Conservation (phyloP, 2,113 vertebrate species). For the Chaetodon auriga region DNA sequence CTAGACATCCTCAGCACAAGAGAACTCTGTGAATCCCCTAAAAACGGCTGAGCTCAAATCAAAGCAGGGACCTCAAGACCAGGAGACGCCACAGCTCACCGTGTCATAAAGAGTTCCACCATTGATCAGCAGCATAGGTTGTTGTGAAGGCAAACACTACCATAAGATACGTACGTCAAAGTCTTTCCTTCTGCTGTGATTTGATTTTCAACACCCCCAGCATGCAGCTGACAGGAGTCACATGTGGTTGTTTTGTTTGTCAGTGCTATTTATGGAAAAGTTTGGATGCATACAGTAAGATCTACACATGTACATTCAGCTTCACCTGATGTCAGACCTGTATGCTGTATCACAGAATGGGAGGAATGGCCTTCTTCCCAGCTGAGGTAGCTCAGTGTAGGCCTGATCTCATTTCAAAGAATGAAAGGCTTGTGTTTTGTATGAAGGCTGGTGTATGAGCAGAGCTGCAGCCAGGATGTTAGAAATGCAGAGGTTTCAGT, state of each 20-base stretch:
- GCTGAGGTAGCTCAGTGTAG: too few relatives aligned
- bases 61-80: neutral
- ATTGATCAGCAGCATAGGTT: neutral
- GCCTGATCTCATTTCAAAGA: neutral
- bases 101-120: conserved; percentile 7
- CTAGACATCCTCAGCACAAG: conserved; percentile 23
- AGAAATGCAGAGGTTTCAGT: neutral
- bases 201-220: neutral
- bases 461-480: too few relatives aligned
- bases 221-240: conserved; percentile 8
- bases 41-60: conserved; percentile 15
- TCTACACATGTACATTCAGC: neutral
- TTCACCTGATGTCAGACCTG: neutral
- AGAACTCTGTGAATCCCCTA: conserved; percentile 1
- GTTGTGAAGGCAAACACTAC: conserved; percentile 6
- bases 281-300: neutral
- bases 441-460: too few relatives aligned
- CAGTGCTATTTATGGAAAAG: conserved; percentile 12
- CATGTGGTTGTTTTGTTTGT: neutral
- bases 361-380: neutral
- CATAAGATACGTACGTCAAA: conserved; percentile 13
- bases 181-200: neutral
- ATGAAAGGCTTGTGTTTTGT: neutral
- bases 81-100: conserved; percentile 12
- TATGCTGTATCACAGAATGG: neutral